A percentile compares a stretch with the other conserved stretches of the same genome.
Evolutionary conservation across 2,888 invertebrate species (phyloP).

Genomic region (Julus scandinavius): DNA sequence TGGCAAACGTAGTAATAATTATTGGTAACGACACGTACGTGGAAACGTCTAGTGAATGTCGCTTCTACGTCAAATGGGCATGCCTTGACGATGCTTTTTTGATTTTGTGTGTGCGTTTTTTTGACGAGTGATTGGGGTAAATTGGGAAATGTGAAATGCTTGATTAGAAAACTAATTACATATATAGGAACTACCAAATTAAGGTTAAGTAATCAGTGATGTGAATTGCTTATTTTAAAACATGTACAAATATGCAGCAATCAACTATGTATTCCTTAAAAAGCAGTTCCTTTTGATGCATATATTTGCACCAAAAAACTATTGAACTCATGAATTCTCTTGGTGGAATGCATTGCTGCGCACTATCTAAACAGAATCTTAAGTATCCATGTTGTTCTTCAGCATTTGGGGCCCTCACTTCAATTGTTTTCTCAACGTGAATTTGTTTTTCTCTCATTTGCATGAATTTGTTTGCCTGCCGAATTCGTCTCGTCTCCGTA

Average conservation of each 20-base stretch:
- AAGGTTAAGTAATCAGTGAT: no score
- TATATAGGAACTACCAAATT: no score
- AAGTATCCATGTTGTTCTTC: neutral
- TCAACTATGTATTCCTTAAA: no score
- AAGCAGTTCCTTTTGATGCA: no score
- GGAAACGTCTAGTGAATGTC: neutral
- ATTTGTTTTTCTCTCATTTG: conserved; percentile 33
- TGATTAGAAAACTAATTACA: neutral
- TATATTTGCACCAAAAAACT: no score
- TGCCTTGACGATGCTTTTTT: neutral
- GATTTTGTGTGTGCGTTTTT: neutral
- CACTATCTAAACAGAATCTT: neutral
- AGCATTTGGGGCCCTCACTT: neutral
- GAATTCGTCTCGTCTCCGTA: conserved; percentile 11
- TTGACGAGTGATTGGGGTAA: neutral
- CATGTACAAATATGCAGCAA: no score
- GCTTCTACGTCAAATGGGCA: neutral
- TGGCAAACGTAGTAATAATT: neutral
- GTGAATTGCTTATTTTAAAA: no score
- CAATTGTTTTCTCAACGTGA: neutral
- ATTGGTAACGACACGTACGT: neutral
- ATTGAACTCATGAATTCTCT: no score
- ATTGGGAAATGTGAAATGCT: neutral
- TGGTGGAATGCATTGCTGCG: neutral
- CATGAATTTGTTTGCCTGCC: conserved; percentile 27